Percentiles rank a stretch among this genome's conserved stretches.
These are phyloP conservation scores for Pelodytes ibericus DNA, from an alignment of 2,797 vertebrate genomes.

Conservation along the genomic window DNA sequence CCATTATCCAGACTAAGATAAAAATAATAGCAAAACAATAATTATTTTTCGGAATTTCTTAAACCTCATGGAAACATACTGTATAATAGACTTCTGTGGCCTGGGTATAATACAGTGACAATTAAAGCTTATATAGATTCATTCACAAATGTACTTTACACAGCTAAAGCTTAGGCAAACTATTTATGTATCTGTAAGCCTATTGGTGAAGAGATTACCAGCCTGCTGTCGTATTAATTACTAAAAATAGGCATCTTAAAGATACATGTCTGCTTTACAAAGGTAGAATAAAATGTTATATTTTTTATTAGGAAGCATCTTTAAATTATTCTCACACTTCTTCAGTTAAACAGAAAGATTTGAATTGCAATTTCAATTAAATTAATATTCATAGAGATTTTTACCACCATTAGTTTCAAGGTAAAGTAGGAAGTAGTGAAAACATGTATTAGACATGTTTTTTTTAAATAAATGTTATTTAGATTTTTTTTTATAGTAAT, in stretches of 20 bases:
- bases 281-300: neutral
- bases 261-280: neutral
- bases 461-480: too few relatives aligned
- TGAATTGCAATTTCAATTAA: too few relatives aligned
- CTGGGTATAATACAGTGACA: conserved; percentile 11
- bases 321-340: too few relatives aligned
- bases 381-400: too few relatives aligned
- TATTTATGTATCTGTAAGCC: conserved; percentile 31
- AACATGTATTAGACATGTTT: too few relatives aligned
- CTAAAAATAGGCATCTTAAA: conserved; percentile 20
- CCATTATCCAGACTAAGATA: neutral
- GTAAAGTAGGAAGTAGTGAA: too few relatives aligned
- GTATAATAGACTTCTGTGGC: neutral
- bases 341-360: too few relatives aligned
- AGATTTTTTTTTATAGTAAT: too few relatives aligned
- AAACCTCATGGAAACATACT: neutral
- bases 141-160: conserved; percentile 38
- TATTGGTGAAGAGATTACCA: conserved; percentile 36
- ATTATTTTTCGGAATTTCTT: neutral
- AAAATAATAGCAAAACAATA: neutral
- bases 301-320: too few relatives aligned
- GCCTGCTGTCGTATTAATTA: conserved; percentile 2
- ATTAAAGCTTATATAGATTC: conserved; percentile 12
- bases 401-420: too few relatives aligned
- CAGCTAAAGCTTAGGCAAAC: conserved; percentile 35